These are phyloP conservation scores for Arothron firmamentum DNA, from an alignment of 2,113 vertebrate genomes.

Conservation along the genomic window DNA sequence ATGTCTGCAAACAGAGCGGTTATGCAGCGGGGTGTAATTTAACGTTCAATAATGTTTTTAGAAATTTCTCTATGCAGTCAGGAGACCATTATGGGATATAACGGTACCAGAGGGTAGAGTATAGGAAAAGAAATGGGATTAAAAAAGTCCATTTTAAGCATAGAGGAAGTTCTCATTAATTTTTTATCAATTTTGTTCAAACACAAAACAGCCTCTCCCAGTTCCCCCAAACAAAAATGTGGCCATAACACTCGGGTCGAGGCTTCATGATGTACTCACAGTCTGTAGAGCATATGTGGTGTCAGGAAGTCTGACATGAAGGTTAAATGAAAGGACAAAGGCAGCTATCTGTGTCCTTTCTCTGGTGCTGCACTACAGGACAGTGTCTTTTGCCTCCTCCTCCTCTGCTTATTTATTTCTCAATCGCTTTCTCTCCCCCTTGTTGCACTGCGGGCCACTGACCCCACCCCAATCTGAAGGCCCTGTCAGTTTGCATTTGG, in stretches of 20 bases:
- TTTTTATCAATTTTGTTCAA: constrained; percentile 13
- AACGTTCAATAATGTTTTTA: constrained; percentile 32
- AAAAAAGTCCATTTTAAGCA: constrained; percentile 24
- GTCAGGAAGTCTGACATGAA: constrained; percentile 13
- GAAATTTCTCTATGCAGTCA: constrained; percentile 19
- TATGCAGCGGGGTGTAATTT: constrained; percentile 15
- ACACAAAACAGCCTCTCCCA: not conserved
- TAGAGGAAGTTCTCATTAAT: constrained; percentile 21
- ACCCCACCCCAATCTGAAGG: constrained; percentile 36
- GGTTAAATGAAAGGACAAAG: constrained; percentile 15
- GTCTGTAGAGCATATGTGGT: constrained; percentile 9
- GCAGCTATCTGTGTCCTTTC: constrained; percentile 8
- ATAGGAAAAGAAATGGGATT: constrained; percentile 19
- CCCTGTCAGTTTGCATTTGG: constrained; percentile 52
- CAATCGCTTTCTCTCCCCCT: constrained; percentile 25
- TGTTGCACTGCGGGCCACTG: constrained; percentile 32
- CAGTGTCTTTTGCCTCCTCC: not conserved
- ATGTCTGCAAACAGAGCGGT: constrained; percentile 49
- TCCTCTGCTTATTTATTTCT: constrained; percentile 31
- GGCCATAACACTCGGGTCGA: not conserved
- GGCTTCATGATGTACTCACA: not conserved
- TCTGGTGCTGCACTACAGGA: constrained; percentile 12
- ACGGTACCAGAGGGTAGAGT: constrained; percentile 11
- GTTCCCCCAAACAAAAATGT: not conserved
- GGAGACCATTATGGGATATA: not conserved